Conservation (phyloP, 2,797 vertebrate species). For the Telmatherina bonti region DNA sequence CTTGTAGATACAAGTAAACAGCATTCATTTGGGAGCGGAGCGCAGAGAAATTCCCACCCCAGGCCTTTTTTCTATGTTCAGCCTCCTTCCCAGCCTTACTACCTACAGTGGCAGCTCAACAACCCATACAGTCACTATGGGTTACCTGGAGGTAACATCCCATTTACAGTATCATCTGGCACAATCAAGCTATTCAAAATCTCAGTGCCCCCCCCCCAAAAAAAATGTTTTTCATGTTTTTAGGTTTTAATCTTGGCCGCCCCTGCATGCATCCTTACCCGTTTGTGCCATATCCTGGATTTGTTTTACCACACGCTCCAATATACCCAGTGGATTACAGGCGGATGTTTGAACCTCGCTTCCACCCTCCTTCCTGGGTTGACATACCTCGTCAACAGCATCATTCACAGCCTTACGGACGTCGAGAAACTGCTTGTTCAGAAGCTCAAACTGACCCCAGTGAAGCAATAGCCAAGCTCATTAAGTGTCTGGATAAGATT, state of each 20-base stretch:
- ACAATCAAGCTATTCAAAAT: fast-evolving
- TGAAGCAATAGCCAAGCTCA: constrained; percentile 80
- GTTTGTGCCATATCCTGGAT: constrained; percentile 83
- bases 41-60: constrained; percentile 68
- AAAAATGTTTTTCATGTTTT: neutral
- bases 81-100: constrained; percentile 81
- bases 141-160: constrained; percentile 74
- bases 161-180: neutral
- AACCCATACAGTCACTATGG: constrained; percentile 76
- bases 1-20: constrained; percentile 65
- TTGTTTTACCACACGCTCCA: constrained; percentile 72
- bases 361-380: constrained; percentile 61
- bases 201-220: too few species aligned
- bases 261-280: constrained; percentile 78
- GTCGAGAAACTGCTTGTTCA: constrained; percentile 72
- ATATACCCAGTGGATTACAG: constrained; percentile 81
- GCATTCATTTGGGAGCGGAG: constrained; percentile 65
- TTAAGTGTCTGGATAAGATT: constrained; percentile 82
- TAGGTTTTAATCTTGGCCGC: constrained; percentile 79
- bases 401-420: constrained; percentile 33
- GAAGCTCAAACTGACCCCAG: constrained; percentile 84
- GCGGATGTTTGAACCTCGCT: constrained; percentile 81
- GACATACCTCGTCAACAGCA: constrained; percentile 65
- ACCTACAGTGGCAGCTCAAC: constrained; percentile 79
- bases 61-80: constrained; percentile 86